Percentiles rank a stretch among this genome's conserved stretches.
These are phyloP conservation scores for Macrophya annulata DNA, from an alignment of 2,888 invertebrate genomes.

Conservation along the genomic window DNA sequence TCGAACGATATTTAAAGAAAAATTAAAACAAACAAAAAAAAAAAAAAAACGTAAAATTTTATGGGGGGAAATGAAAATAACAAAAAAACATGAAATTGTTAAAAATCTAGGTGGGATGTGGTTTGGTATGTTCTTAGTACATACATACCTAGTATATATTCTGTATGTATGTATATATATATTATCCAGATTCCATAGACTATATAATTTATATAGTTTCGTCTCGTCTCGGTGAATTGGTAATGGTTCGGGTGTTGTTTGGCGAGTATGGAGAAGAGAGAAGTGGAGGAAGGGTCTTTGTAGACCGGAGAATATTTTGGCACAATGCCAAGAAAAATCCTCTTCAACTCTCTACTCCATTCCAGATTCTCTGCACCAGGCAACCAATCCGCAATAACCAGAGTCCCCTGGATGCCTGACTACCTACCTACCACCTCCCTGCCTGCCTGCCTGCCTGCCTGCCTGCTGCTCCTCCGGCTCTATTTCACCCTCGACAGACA, in stretches of 20 bases:
- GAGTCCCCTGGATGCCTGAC: background rate
- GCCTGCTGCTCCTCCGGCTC: background rate
- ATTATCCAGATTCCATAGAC: background rate
- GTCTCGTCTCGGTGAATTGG: background rate
- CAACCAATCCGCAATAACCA: constrained; percentile 72
- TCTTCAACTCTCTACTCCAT: constrained; percentile 67
- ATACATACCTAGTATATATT: no score
- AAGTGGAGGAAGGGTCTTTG: constrained; percentile 67
- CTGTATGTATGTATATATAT: background rate
- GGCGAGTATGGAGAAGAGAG: constrained; percentile 50
- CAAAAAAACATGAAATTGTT: no score
- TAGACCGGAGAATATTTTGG: constrained; percentile 67
- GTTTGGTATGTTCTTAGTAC: no score
- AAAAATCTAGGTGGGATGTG: no score
- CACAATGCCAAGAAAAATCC: constrained; percentile 74
- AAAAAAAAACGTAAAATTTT: no score
- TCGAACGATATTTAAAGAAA: no score
- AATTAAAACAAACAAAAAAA: no score
- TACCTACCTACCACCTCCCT: no score
- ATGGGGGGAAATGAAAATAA: no score
- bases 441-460: background rate
- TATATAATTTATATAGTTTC: background rate
- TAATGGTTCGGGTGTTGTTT: background rate
- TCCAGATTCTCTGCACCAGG: constrained; percentile 64
- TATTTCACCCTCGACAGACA: constrained; percentile 32